phyloP scores from a whole-genome alignment of 2,888 invertebrate genomes.

The Zonitis immaculata region DNA sequence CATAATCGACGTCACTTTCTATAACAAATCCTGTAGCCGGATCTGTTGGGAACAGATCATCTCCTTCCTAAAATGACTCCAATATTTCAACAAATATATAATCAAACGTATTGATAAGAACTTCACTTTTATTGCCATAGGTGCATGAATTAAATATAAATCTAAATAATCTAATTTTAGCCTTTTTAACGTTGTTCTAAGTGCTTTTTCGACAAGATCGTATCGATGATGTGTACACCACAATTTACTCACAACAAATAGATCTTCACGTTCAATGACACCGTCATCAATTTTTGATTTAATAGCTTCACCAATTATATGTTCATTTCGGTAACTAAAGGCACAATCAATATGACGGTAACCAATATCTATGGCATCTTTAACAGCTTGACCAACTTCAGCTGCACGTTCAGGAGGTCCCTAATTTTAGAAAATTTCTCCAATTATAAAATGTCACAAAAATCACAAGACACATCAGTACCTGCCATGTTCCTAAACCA shows the following conservation, averaged over 20 bases:
- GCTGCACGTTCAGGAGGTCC: slow-evolving; percentile 58
- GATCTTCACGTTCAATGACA: slow-evolving; percentile 62
- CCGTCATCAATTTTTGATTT: slow-evolving; percentile 61
- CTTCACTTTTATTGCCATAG: slow-evolving; percentile 36
- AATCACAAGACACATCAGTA: too few relatives aligned
- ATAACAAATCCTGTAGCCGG: too few relatives aligned
- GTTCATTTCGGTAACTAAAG: slow-evolving; percentile 67
- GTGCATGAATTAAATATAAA: slow-evolving; percentile 54
- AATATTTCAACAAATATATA: too few relatives aligned
- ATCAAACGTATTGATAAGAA: too few relatives aligned
- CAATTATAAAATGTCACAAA: not conserved
- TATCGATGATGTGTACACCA: slow-evolving; percentile 86
- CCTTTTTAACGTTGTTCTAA: slow-evolving; percentile 46
- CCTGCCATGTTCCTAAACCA: slow-evolving; percentile 79
- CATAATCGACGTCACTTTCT: slow-evolving; percentile 64
- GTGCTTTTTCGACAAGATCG: slow-evolving; percentile 49
- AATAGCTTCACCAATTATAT: slow-evolving; percentile 68
- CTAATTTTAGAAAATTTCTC: not conserved
- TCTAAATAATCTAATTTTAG: slow-evolving; percentile 54
- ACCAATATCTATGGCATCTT: slow-evolving; percentile 70
- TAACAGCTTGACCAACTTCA: slow-evolving; percentile 64
- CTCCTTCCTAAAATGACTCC: too few relatives aligned
- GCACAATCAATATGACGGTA: slow-evolving; percentile 79
- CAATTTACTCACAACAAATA: slow-evolving; percentile 73
- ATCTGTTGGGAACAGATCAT: too few relatives aligned